Evolutionary conservation across 2,797 vertebrate species (phyloP), one percentile per base, ranked within the genome.

Genomic region (Ficedula albicollis): DNA sequence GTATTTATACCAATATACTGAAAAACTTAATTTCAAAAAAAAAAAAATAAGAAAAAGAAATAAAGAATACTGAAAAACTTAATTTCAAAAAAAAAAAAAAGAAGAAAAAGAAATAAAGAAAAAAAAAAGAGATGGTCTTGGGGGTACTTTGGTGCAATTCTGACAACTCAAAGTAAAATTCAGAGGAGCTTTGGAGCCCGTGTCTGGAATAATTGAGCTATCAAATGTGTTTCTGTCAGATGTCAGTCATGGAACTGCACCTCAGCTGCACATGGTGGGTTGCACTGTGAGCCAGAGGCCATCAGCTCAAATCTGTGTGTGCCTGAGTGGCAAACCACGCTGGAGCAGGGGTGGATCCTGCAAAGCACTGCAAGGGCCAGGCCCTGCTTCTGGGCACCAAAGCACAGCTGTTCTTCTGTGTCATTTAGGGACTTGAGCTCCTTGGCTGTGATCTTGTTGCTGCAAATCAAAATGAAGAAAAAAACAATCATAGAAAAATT

Each of bases 201-300:
- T 2, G 23, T 66, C 54, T 90, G 76, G 80, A 93, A 88, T 91
- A 96, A 96, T 73, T 84, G 94, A 96, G 91, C 90, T 86, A 90
- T 95, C 91, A 90, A 78, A 84, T 78, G 85, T 34, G 55, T 91
- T 85, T 84, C 93, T 97, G 94, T 93, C 95, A 96, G 90, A 86
- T 95, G 95, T 95, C 96, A 95, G 62, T 97, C 96, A 94, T 90
- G 85, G 52, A 74, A 64, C 49, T 95, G 88, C 69, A 39, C 67
- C 85, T 79, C 90, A 88, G 90, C 91, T 95, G 76, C 75, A 64
- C 5, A 79, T 78, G 83, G 78, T 43, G 90, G 81, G 76, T 73
- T 69, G 70, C 80, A 88, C 20, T 9, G 26, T 0, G 39, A 95
- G 95, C 95, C 94, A 95, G 75, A 54, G 90, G 76, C 85, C 34